phyloP scores from a whole-genome alignment of 2,797 vertebrate genomes.

The Merluccius polli region DNA sequence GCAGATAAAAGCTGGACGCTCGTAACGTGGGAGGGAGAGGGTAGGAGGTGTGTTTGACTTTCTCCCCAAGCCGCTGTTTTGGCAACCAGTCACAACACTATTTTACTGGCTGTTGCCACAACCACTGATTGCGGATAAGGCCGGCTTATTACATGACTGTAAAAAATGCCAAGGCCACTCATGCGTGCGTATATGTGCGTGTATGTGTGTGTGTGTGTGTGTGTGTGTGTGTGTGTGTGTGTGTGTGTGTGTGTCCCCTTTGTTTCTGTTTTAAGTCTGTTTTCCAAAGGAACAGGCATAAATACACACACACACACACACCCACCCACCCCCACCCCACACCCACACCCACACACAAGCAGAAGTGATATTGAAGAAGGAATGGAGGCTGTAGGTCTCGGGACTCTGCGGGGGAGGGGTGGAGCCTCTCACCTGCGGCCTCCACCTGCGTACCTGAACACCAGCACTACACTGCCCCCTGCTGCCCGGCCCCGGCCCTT shows the following conservation, averaged over 20 bases:
- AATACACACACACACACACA: background rate
- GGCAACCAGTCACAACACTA: conserved; percentile 48
- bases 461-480: conserved; percentile 68
- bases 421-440: conserved; percentile 15
- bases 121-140: conserved; percentile 43
- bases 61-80: conserved; percentile 59
- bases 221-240: conserved; percentile 6
- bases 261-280: background rate
- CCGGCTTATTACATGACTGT: background rate
- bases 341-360: background rate
- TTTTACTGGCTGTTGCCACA: conserved; percentile 50
- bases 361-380: background rate
- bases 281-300: background rate
- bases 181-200: background rate
- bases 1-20: conserved; percentile 51
- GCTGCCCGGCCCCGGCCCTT: conserved; percentile 34
- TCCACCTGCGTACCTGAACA: conserved; percentile 56
- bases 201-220: background rate
- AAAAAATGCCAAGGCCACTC: background rate
- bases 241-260: background rate
- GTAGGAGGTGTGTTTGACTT: conserved; percentile 50
- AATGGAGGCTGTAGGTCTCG: background rate
- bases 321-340: background rate
- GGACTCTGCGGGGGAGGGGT: background rate
- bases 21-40: conserved; percentile 17